Percentiles rank a stretch among this genome's conserved stretches.
Evolutionary conservation across 1,140 invertebrate species (phyloP).

Genomic region (Oedothorax gibbosus): DNA sequence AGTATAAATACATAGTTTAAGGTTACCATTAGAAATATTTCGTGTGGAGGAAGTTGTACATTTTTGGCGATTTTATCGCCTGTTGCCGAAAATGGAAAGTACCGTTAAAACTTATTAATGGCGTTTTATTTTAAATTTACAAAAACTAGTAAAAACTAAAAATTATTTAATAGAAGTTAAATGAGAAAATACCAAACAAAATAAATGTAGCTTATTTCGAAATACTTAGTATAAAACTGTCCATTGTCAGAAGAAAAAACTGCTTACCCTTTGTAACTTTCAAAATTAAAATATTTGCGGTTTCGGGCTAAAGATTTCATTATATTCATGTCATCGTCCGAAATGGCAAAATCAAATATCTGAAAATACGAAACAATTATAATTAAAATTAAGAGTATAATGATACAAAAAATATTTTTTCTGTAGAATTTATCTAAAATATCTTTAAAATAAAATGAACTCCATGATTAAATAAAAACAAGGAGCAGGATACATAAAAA

Average conservation of each 20-base stretch:
- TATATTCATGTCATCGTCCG: slow-evolving; percentile 32
- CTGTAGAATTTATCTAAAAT: background rate
- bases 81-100: too few relatives aligned
- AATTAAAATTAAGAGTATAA: background rate
- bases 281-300: slow-evolving; percentile 28
- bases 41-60: too few relatives aligned
- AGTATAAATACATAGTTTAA: too few relatives aligned
- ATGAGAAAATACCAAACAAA: background rate
- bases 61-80: too few relatives aligned
- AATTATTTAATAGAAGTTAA: background rate
- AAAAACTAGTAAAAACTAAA: background rate
- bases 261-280: slow-evolving; percentile 32
- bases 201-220: background rate
- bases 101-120: too few relatives aligned
- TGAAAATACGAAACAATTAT: background rate
- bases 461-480: background rate
- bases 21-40: too few relatives aligned
- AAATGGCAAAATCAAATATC: slow-evolving; percentile 34
- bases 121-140: background rate
- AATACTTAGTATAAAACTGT: background rate
- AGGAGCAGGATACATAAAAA: background rate
- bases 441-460: background rate
- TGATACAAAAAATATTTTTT: background rate
- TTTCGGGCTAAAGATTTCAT: slow-evolving; percentile 20
- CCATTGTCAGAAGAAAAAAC: background rate